Percentiles rank a stretch among this genome's conserved stretches.
Evolutionary conservation across 2,888 invertebrate species (phyloP).

Genomic region (Monoplex corrugatus): DNA sequence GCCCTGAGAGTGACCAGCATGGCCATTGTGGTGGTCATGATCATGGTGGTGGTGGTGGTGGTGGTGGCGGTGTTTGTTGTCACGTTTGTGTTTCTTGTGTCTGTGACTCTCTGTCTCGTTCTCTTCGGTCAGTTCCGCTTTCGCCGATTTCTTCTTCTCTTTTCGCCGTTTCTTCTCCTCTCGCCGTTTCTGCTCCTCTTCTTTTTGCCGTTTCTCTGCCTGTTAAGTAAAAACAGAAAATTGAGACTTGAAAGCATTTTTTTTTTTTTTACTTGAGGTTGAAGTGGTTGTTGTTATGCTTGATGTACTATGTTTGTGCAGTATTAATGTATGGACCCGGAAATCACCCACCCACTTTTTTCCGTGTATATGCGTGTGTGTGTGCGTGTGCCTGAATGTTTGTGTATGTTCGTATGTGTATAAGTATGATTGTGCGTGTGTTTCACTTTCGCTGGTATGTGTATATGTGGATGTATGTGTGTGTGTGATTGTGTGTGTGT

Average conservation of each 20-base stretch:
- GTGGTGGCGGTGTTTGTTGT: not conserved
- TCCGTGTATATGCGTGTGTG: no score
- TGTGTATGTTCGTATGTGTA: no score
- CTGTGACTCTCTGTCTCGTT: not conserved
- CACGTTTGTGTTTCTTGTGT: not conserved
- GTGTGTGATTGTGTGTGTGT: no score
- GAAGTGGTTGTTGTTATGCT: no score
- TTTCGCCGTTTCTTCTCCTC: not conserved
- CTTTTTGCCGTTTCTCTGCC: not conserved
- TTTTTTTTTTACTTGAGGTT: no score
- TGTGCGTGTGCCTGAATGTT: no score
- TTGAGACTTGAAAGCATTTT: not conserved
- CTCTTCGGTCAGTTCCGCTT: constrained; percentile 19
- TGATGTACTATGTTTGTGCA: no score
- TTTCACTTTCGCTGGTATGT: no score
- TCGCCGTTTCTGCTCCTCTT: not conserved
- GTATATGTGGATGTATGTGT: no score
- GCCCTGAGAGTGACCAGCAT: not conserved
- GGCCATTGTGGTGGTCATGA: not conserved
- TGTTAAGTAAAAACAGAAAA: not conserved
- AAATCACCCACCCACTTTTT: no score
- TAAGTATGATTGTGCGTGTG: no score
- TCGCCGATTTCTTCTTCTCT: not conserved
- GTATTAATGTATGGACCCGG: no score
- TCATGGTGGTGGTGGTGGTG: not conserved